Conservation (phyloP, 1,140 invertebrate genomes). For the Batillaria attramentaria region DNA sequence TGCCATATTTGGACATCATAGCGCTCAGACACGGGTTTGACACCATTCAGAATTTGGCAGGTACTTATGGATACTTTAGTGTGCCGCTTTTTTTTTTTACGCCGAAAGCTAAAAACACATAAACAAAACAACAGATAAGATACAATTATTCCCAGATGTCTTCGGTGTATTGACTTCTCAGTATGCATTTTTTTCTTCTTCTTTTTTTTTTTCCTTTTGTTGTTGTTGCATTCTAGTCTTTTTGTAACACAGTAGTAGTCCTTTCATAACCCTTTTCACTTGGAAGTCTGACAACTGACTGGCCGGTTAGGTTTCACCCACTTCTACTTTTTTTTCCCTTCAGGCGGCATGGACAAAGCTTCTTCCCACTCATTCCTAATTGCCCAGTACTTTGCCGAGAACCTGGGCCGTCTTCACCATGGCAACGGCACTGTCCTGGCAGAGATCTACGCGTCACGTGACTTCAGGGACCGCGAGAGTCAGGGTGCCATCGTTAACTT, state of each 20-base stretch:
- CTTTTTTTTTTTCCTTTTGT: not conserved
- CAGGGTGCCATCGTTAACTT: constrained; percentile 94
- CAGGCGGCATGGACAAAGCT: constrained; percentile 79
- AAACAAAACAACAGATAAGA: too few relatives aligned
- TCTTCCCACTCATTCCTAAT: constrained; percentile 84
- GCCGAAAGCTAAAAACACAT: too few relatives aligned
- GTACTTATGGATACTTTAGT: constrained; percentile 45
- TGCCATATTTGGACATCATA: constrained; percentile 89
- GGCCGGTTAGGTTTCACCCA: too few relatives aligned
- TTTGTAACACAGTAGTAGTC: not conserved
- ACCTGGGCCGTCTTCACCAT: constrained; percentile 80
- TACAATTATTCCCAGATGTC: too few relatives aligned
- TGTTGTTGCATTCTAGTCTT: not conserved
- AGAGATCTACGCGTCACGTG: constrained; percentile 81
- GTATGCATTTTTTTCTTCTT: too few relatives aligned
- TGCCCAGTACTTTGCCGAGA: constrained; percentile 80
- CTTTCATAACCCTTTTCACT: too few relatives aligned
- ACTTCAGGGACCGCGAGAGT: constrained; percentile 76
- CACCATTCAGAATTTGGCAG: constrained; percentile 72
- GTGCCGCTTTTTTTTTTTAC: too few relatives aligned
- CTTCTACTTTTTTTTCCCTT: constrained; percentile 1
- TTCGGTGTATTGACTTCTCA: too few relatives aligned
- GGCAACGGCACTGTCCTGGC: constrained; percentile 81
- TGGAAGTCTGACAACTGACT: too few relatives aligned
- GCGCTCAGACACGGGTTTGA: constrained; percentile 88